Evolutionary conservation across 2,113 vertebrate genomes (phyloP), one percentile per base, ranked within the genome.

Genomic region (Protobothrops mucrosquamatus): DNA sequence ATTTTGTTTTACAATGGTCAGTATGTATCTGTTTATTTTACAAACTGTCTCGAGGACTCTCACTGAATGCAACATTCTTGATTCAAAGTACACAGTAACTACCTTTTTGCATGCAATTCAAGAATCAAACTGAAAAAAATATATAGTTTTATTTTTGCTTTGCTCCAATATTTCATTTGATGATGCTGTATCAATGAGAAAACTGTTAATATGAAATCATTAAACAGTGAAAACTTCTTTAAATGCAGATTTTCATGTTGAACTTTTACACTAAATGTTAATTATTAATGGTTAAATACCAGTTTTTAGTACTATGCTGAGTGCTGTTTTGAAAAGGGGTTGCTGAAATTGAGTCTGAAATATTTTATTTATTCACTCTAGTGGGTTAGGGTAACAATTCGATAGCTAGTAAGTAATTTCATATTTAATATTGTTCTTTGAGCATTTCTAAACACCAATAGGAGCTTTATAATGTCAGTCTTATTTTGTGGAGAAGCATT

Each of bases 21-120:
- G 92, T 95, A 92, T 85, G 39, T 92, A 52, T 85, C 51, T 91
- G 43, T 96, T 90, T 96, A 93, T 98, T 98, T 97, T 93, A 96
- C 95, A 95, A 92, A 81, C 88, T 94, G 92, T 96, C 93, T 95
- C 95, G 94, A 95, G 86, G 94, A 91, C 96, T 97, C 4, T 94
- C 87, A 87, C n/a, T 87, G 57, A 96, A 92, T 96, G 74, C 95
- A 94, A 81, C 92, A 92, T 86, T 94, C 55, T 97, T 92, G 95
- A 94, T 96, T 57, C 95, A 87, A 95, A 95, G 93, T 94, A 89
- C 61, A 46, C 54, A 91, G 92, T 96, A 93, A 55, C 89, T 92
- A 94, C 7, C 94, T 97, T 97, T 96, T 96, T 97, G 96, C 91
- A 96, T 90, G 96, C 23, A 52, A 9, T 94, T 24, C 91, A 29